Conservation (phyloP, 2,797 vertebrate species). For the Pseudochirops corinnae region DNA sequence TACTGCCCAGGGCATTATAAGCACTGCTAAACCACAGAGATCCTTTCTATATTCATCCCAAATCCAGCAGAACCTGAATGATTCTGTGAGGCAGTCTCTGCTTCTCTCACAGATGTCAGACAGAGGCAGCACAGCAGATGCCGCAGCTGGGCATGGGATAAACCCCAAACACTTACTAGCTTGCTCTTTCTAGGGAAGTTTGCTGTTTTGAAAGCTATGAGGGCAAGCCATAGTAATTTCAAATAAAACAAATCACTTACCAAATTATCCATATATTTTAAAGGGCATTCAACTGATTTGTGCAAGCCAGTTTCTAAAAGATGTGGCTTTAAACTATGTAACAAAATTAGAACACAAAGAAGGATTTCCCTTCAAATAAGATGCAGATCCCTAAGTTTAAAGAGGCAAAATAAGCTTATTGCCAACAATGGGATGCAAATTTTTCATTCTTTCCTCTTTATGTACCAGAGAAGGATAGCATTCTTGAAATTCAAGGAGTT, state of each 20-base stretch:
- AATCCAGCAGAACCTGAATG: neutral
- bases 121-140: neutral
- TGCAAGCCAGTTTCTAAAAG: neutral
- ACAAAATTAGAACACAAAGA: neutral
- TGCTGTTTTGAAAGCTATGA: neutral
- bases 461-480: slow-evolving; percentile 68
- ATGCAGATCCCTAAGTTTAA: slow-evolving; percentile 60
- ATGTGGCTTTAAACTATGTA: neutral
- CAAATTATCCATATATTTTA: neutral
- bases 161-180: neutral
- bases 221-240: neutral
- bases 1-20: neutral
- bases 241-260: slow-evolving; percentile 9
- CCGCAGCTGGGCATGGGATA: neutral
- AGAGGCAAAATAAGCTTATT: slow-evolving; percentile 64
- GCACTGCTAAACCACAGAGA: neutral
- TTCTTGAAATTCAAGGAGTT: slow-evolving; percentile 71
- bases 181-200: neutral
- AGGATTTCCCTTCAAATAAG: slow-evolving; percentile 75
- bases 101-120: neutral
- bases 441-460: slow-evolving; percentile 79
- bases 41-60: neutral
- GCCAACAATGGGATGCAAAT: slow-evolving; percentile 55
- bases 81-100: neutral
- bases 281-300: neutral